Evolutionary conservation across 1,140 invertebrate genomes (phyloP).

Genomic region (Ylistrum balloti): DNA sequence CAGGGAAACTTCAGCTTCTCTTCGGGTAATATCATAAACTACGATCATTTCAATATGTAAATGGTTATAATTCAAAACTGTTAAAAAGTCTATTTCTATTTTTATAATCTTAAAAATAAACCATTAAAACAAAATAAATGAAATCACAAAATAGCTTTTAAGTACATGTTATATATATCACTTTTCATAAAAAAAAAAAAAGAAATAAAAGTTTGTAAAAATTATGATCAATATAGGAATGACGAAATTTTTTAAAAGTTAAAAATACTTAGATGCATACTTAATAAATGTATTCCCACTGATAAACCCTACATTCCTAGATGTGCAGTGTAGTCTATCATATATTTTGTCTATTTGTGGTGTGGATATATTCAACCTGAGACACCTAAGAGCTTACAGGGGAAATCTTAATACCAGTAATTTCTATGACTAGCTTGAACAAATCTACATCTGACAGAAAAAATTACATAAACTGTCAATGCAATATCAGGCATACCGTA

Average conservation of each 20-base stretch:
- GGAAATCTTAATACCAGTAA: neutral
- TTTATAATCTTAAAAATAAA: neutral
- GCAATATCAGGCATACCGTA: too few species aligned
- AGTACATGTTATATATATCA: neutral
- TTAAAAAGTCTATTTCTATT: neutral
- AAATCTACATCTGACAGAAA: neutral
- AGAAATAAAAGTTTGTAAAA: too few species aligned
- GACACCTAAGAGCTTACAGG: neutral
- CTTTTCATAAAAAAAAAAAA: neutral
- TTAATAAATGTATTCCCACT: neutral
- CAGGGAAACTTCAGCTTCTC: neutral
- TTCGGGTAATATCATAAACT: neutral
- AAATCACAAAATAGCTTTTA: conserved; percentile 13
- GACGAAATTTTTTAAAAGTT: too few species aligned
- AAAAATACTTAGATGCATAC: too few species aligned
- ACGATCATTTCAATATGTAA: neutral
- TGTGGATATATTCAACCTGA: neutral
- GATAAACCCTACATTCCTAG: neutral
- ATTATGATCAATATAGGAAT: too few species aligned
- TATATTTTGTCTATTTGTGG: neutral
- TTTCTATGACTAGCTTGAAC: neutral
- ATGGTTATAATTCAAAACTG: neutral
- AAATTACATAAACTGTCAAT: too few species aligned
- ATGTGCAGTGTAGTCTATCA: neutral
- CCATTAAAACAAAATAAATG: neutral